Base-by-base conservation (phyloP, 2,888 invertebrate species). In the Cyrtodaria siliqua region DNA sequence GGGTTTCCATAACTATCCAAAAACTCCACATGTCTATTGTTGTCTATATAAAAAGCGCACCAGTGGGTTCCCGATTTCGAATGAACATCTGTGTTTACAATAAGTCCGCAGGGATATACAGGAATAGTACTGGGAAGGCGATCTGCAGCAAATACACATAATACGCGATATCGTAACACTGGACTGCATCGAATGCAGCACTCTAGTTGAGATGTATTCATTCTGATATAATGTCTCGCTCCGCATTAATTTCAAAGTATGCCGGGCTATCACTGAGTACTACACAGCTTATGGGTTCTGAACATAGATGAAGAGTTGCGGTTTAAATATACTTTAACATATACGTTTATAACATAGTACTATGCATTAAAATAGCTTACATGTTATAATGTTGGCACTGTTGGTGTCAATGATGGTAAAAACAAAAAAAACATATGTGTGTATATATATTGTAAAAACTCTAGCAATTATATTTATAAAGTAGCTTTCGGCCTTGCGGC, bases 81-180 rank as follows among this genome's bases (percentile, higher is more conserved):
- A 44, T 66, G 60, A 29, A 38, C 26, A 18, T 66, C 66, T 8
- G 60, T 66, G 40, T 66, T 66, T 2, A 16, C 60, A 29, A 66
- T 60, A 53, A 72, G 53, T 16, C 60, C 66, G 24, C 24, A 52
- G n/a, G 59, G 72, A 29, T 29, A 38, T 4, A 14, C 9, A 0
- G 12, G 2, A 14, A 60, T 12, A 9, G 8, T n/a, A 1, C 29
- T 12, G 6, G 72, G 55, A 16, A 72, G 38, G 20, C 23, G 53
- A 60, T 66, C 66, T n/a, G 72, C 66, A 20, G 72, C 60, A 60
- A 29, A 60, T 16, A 73, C 61, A 18, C 55, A 47, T 9, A 61
- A 18, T 9, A 42, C 44, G 33, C 23, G n/a, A 40, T 18, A 6
- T 26, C 20, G 52, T n/a, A 67, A 40, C 23, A 61, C 3, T 29